Conservation (phyloP, 2,888 invertebrate species). For the Mellilla xanthometata region DNA sequence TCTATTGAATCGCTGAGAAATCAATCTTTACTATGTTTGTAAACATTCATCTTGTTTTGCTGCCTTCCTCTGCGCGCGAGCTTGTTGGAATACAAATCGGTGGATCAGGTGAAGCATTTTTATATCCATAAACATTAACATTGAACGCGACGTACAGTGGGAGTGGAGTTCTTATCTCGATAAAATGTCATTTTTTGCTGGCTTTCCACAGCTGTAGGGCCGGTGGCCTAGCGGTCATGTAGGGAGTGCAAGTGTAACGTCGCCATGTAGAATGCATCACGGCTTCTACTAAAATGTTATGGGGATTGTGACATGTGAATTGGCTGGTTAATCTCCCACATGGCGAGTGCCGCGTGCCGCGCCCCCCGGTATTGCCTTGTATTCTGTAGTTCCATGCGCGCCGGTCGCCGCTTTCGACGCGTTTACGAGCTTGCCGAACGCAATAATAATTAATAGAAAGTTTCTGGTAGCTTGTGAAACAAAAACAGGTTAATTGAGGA, state of each 20-base stretch:
- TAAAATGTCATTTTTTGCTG: conserved; percentile 44
- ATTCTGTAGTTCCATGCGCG: conserved; percentile 65
- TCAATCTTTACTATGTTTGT: conserved; percentile 33
- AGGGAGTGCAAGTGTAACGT: conserved; percentile 52
- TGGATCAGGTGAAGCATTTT: conserved; percentile 14
- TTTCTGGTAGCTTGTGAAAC: conserved; percentile 14
- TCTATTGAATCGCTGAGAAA: conserved; percentile 29
- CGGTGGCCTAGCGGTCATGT: conserved; percentile 53
- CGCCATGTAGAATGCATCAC: conserved; percentile 46
- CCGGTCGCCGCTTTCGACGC: conserved; percentile 57
- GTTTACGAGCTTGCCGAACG: conserved; percentile 35
- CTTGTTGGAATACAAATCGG: conserved; percentile 21
- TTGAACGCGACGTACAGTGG: conserved; percentile 20
- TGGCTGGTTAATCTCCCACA: conserved; percentile 53
- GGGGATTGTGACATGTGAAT: conserved; percentile 53
- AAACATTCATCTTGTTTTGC: conserved; percentile 29
- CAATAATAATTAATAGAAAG: conserved; percentile 18
- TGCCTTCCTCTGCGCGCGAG: too few species aligned
- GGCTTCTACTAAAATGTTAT: conserved; percentile 43
- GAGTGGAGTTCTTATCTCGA: conserved; percentile 34
- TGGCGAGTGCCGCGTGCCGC: conserved; percentile 56
- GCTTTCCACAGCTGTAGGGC: conserved; percentile 53
- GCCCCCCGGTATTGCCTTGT: conserved; percentile 58
- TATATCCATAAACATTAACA: conserved; percentile 16
- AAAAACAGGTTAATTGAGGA: conserved; percentile 13